A percentile compares a stretch with the other conserved stretches of the same genome.
These are phyloP conservation scores for Agonopterix arenella DNA, from an alignment of 2,888 invertebrate species.

Conservation along the genomic window DNA sequence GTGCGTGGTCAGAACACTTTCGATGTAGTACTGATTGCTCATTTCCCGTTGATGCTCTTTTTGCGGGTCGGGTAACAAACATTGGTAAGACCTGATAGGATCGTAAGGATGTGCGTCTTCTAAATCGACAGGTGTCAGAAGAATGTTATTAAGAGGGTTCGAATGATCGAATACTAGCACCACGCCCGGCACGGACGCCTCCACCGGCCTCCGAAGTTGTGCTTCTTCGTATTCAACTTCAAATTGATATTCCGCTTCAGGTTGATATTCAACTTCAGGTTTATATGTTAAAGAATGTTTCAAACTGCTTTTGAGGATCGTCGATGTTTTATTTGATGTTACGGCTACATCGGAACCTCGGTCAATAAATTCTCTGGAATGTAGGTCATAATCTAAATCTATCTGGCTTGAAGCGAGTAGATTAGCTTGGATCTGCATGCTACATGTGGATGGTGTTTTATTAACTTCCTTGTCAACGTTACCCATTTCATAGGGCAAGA, in stretches of 20 bases:
- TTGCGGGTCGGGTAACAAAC: background rate
- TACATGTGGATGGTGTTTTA: slow-evolving; percentile 28
- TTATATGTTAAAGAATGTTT: too few relatives aligned
- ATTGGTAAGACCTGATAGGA: slow-evolving; percentile 17
- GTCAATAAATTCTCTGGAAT: background rate
- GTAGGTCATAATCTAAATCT: slow-evolving; percentile 24
- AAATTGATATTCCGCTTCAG: too few relatives aligned
- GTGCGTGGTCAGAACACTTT: background rate
- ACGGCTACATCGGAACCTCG: too few relatives aligned
- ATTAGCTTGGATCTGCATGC: slow-evolving; percentile 52
- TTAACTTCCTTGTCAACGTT: slow-evolving; percentile 9
- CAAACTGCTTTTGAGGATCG: background rate
- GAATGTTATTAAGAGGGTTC: slow-evolving; percentile 59
- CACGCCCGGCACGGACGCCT: background rate
- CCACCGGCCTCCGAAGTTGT: too few relatives aligned
- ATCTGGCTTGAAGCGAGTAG: slow-evolving; percentile 53
- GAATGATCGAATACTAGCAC: slow-evolving; percentile 48
- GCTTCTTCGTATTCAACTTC: too few relatives aligned
- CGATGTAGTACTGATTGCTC: background rate
- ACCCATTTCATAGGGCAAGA: slow-evolving; percentile 28
- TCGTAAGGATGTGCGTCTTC: slow-evolving; percentile 39
- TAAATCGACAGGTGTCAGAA: slow-evolving; percentile 25
- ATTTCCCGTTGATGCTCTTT: background rate
- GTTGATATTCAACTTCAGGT: too few relatives aligned
- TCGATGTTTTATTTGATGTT: too few relatives aligned